Evolutionary conservation across 2,797 vertebrate genomes (phyloP), one percentile per base, ranked within the genome.

Genomic region (Nyctibius grandis): DNA sequence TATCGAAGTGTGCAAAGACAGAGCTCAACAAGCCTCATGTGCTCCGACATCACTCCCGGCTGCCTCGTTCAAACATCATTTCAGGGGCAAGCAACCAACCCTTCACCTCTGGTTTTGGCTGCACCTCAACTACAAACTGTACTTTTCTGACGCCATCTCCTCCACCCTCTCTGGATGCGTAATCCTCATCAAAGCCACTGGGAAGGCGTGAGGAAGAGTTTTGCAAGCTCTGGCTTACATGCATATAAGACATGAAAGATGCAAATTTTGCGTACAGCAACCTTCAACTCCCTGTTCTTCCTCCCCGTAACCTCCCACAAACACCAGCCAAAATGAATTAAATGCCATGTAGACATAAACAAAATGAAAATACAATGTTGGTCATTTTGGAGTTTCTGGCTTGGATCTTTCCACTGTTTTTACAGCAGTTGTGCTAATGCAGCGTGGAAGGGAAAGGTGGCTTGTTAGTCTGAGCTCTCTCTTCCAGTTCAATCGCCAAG

Each of bases 11-110:
- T 44, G 63, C 57, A 64, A 80, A 72, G 40, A 77, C 23, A 74
- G 64, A 89, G 54, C 28, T 77, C 38, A 47, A 54, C 31, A n/a
- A 95, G 18, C 48, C 42, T 57, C 75, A 26, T 8, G 1, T 33
- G 40, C 44, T 65, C 73, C 4, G 4, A 70, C 51, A 63, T 34
- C 1, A 1, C 34, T 74, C 53, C 73, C 0, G 0, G 29, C 22
- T 67, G 65, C 68, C 54, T 36, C 15, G 1, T 36, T 74, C 48
- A 78, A 78, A 54, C n/a, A 70, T 8, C 15, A 8, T 17, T 61
- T 15, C 7, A 28, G 29, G 25, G 29, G 33, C 31, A n/a, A n/a
- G n/a, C n/a, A n/a, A n/a, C n/a, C n/a, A 82, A 63, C 36, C 20
- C 47, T 68, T 79, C 67, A 69, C 51, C 80, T 53, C n/a, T 16